A percentile compares a stretch with the other conserved stretches of the same genome.
Conservation (phyloP, 2,888 invertebrate genomes). For the Drosophila affinis region DNA sequence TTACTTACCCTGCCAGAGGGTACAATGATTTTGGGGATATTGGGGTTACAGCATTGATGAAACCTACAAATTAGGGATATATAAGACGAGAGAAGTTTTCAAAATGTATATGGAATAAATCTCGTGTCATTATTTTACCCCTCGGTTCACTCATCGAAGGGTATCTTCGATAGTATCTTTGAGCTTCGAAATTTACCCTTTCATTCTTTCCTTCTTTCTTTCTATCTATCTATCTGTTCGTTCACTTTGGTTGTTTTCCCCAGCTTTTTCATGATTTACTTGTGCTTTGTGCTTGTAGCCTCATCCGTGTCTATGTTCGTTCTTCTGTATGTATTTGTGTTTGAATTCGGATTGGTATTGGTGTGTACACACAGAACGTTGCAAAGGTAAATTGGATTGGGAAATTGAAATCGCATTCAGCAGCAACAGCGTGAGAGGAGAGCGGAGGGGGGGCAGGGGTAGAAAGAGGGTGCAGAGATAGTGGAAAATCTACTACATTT, state of each 20-base stretch:
- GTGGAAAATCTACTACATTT: conserved; percentile 58
- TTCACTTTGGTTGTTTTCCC: conserved; percentile 20
- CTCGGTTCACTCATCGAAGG: neutral
- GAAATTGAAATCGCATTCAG: conserved; percentile 76
- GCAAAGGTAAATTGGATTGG: conserved; percentile 77
- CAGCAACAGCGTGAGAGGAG: conserved; percentile 28
- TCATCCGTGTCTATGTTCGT: conserved; percentile 45
- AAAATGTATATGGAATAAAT: no score
- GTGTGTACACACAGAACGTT: conserved; percentile 34
- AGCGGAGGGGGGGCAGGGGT: neutral
- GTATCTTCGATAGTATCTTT: neutral
- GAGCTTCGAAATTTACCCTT: neutral
- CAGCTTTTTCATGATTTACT: conserved; percentile 61
- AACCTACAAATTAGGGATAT: no score
- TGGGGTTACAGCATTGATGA: no score
- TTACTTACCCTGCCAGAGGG: conserved; percentile 30
- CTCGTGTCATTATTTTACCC: no score
- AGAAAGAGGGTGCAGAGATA: conserved; percentile 31
- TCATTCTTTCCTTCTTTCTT: conserved; percentile 9
- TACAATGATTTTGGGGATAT: neutral
- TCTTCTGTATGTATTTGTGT: conserved; percentile 57
- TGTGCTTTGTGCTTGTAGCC: conserved; percentile 65
- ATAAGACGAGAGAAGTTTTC: no score
- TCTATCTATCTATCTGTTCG: neutral
- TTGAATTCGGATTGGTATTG: conserved; percentile 30